Evolutionary conservation across 1,140 invertebrate species (phyloP).

Genomic region (Drosophila insularis): DNA sequence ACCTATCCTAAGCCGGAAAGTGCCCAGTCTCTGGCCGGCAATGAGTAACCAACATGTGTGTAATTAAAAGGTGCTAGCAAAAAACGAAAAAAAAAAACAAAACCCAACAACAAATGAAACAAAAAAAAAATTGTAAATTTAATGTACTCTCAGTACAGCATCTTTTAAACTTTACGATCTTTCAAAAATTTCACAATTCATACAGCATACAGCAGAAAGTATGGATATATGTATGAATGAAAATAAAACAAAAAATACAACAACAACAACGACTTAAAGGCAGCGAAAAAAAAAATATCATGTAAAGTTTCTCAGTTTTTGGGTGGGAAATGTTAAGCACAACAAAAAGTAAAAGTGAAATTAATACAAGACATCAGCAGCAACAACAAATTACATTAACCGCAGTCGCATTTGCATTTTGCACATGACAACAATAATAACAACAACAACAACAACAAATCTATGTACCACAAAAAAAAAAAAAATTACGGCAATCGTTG

Average conservation of each 20-base stretch:
- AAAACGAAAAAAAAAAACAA: constrained; percentile 39
- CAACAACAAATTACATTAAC: constrained; percentile 58
- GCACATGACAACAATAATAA: constrained; percentile 55
- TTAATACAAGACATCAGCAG: constrained; percentile 55
- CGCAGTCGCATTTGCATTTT: constrained; percentile 68
- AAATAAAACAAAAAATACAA: neutral
- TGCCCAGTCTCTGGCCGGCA: neutral
- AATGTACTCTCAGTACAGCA: constrained; percentile 30
- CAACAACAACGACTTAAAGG: constrained; percentile 12
- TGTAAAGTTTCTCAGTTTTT: constrained; percentile 72
- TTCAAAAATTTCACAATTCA: constrained; percentile 72
- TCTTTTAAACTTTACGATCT: constrained; percentile 71
- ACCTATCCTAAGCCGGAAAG: constrained; percentile 25
- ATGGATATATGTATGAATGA: constrained; percentile 41
- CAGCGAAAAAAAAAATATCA: constrained; percentile 48
- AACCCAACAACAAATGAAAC: constrained; percentile 33
- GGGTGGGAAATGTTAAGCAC: constrained; percentile 79
- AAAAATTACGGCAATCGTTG: constrained; percentile 41
- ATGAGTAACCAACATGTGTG: constrained; percentile 59
- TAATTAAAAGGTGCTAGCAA: constrained; percentile 66
- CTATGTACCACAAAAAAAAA: constrained; percentile 18
- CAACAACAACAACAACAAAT: constrained; percentile 28
- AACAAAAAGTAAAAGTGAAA: constrained; percentile 73
- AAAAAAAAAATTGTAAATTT: constrained; percentile 14
- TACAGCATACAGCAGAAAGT: constrained; percentile 52